Evolutionary conservation across 2,888 invertebrate genomes (phyloP).

Genomic region (Plagiodera versicolora): DNA sequence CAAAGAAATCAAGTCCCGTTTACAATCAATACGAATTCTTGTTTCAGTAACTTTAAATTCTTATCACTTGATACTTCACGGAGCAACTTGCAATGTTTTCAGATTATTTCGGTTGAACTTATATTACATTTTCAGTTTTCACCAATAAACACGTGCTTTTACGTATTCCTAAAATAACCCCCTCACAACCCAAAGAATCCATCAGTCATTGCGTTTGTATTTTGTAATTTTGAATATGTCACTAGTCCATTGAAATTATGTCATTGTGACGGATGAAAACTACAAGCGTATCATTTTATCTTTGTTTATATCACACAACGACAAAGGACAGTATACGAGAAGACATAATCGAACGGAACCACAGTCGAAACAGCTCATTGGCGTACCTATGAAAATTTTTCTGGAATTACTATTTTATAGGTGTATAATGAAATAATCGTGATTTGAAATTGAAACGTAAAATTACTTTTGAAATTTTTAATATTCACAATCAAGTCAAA

Average conservation of each 20-base stretch:
- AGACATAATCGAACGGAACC: too few species aligned
- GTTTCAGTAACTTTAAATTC: not conserved
- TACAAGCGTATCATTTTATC: too few species aligned
- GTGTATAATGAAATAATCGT: too few species aligned
- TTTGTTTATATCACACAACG: too few species aligned
- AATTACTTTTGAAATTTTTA: not conserved
- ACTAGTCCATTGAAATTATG: too few species aligned
- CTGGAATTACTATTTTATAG: too few species aligned
- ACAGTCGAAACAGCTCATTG: too few species aligned
- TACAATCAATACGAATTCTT: not conserved
- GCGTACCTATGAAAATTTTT: too few species aligned
- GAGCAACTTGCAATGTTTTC: not conserved
- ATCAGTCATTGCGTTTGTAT: not conserved
- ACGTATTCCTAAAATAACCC: slow-evolving; percentile 41
- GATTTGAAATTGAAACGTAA: not conserved
- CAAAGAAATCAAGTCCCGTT: not conserved
- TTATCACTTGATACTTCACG: slow-evolving; percentile 4
- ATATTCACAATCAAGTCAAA: slow-evolving; percentile 2
- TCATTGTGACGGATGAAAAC: too few species aligned
- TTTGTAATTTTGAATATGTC: too few species aligned
- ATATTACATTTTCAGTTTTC: slow-evolving; percentile 29
- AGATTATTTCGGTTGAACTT: not conserved
- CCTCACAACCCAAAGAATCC: slow-evolving; percentile 22
- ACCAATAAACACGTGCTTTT: slow-evolving; percentile 38
- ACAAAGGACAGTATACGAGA: too few species aligned